These are phyloP conservation scores for Okamejei kenojei DNA, from an alignment of 2,797 vertebrate genomes.

Conservation along the genomic window DNA sequence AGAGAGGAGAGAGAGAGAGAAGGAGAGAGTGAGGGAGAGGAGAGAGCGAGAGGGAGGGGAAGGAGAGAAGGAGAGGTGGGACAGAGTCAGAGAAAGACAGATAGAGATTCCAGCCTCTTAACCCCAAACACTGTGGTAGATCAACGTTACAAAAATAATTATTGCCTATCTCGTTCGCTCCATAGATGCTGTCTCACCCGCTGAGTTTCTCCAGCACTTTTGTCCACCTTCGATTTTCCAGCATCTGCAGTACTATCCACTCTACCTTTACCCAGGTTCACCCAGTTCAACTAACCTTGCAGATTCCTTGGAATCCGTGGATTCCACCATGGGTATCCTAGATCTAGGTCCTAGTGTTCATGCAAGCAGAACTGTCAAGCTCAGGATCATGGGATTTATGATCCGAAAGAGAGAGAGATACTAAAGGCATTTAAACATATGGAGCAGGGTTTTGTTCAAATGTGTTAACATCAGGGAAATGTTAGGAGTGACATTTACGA, in stretches of 20 bases:
- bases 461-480: constrained; percentile 15
- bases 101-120: background rate
- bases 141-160: background rate
- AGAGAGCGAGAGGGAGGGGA: background rate
- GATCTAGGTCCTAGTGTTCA: background rate
- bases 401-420: background rate
- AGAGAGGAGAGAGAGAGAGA: too few species aligned
- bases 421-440: constrained; percentile 14
- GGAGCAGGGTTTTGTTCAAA: constrained; percentile 3
- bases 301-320: background rate
- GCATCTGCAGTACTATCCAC: too few species aligned
- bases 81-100: too few species aligned
- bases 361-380: background rate
- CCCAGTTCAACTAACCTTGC: background rate
- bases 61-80: too few species aligned
- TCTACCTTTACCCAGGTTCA: too few species aligned
- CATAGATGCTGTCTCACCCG: too few species aligned
- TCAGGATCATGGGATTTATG: background rate
- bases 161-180: too few species aligned
- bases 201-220: too few species aligned
- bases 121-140: background rate
- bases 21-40: too few species aligned
- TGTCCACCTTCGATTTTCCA: too few species aligned
- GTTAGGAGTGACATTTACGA: constrained; percentile 31
- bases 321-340: background rate